Evolutionary conservation across 1,140 invertebrate genomes (phyloP), one percentile per base, ranked within the genome.

Genomic region (Ladona fulva): DNA sequence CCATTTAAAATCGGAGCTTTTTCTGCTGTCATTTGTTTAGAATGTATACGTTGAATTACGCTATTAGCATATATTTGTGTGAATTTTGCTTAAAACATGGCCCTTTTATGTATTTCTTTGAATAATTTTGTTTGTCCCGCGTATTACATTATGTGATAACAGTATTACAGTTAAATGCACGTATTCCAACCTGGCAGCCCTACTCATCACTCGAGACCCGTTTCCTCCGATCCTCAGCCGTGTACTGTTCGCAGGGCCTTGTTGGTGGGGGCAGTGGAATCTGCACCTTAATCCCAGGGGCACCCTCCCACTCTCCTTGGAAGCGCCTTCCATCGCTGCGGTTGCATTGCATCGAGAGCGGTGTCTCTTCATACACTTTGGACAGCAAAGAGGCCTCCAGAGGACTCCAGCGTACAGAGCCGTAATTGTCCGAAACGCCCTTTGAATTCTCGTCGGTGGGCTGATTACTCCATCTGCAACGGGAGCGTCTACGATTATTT

Each of bases 331-430:
- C 96, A 81, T 93, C 91, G 3, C 95, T 97, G 82, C 91, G 90
- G 85, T 98, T 98, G 84, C 97, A 99, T 83, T 98, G 96, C 94
- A 98, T 97, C 75, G 95, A 95, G 74, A 99, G 88, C 24, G 95
- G 93, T 1, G 95, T 91, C 80, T 92, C 90, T n/a, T 89, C 87
- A 83, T 97, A 98, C 16, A 97, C 88, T 77, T 91, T 88, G 29
- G 91, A 86, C 29, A 98, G 86, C 19, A 95, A 86, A 74, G 90
- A 85, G 0, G 91, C 87, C 24, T 93, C 89, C 66, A 95, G 87
- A 75, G 91, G 91, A 11, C 90, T 95, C 96, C 96, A 98, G 22
- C 92, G 86, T 75, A 98, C 94, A 3, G 90, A 87, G 59, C 90
- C 85, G 83, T 97, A 98, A 85, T 97, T 96, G 6, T 87, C 85